These are phyloP conservation scores for Stichodactyla helianthus DNA, from an alignment of 64 coral and sea anemone genomes.

Conservation along the genomic window DNA sequence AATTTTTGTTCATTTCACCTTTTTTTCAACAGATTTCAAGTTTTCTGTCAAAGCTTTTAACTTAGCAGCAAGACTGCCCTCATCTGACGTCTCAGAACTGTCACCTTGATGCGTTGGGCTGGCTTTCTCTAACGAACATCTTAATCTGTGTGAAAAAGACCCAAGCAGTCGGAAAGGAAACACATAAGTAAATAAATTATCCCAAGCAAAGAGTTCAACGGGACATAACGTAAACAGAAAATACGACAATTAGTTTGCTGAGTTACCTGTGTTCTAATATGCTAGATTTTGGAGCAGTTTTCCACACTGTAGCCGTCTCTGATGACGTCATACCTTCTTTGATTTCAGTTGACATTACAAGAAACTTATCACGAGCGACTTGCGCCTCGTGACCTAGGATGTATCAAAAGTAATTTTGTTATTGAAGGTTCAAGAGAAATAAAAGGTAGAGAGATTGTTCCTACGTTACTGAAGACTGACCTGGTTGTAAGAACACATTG, in stretches of 20 bases:
- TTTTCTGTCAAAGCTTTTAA: background rate
- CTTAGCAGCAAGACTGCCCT: background rate
- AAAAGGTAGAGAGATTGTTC: background rate
- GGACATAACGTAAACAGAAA: background rate
- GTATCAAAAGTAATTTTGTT: background rate
- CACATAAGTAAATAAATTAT: too few relatives aligned
- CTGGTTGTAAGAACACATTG: slow-evolving; percentile 86
- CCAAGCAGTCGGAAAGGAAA: background rate
- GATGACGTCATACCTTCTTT: slow-evolving; percentile 58
- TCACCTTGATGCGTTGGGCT: background rate
- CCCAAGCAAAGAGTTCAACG: too few relatives aligned
- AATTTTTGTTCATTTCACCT: slow-evolving; percentile 28
- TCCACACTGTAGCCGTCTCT: slow-evolving; percentile 76
- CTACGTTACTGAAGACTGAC: background rate
- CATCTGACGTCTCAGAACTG: background rate
- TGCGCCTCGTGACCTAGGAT: slow-evolving; percentile 58
- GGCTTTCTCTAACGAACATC: background rate
- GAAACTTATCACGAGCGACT: slow-evolving; percentile 75
- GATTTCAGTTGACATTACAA: slow-evolving; percentile 82
- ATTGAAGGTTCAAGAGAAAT: background rate
- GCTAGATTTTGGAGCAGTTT: slow-evolving; percentile 55
- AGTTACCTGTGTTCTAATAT: slow-evolving; percentile 75
- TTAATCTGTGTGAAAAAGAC: background rate
- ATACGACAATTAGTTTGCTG: background rate
- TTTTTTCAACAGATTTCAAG: slow-evolving; percentile 51